Conservation (phyloP, 2,888 invertebrate genomes). For the Agrochola litura region DNA sequence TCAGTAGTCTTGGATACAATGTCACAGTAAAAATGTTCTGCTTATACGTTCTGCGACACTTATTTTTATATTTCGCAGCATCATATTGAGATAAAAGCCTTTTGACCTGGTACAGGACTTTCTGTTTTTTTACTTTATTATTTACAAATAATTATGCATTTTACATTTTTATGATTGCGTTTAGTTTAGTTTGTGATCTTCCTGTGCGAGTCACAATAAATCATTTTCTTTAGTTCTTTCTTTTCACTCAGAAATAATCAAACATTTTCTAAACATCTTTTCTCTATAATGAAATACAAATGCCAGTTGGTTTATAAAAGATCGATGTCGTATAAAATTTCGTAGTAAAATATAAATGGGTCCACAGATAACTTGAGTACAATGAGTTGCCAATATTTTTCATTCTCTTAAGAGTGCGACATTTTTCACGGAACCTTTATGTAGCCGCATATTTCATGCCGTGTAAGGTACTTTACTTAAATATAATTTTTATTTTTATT, state of each 20-base stretch:
- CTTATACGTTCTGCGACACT: too few species aligned
- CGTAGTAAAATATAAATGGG: slow-evolving; percentile 42
- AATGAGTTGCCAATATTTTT: slow-evolving; percentile 57
- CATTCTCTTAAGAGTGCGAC: slow-evolving; percentile 39
- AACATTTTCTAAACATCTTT: background rate
- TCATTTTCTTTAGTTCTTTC: too few species aligned
- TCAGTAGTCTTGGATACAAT: background rate
- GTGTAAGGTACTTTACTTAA: slow-evolving; percentile 2
- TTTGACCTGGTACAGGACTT: too few species aligned
- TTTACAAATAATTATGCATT: too few species aligned
- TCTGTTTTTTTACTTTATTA: too few species aligned
- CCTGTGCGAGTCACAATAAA: too few species aligned
- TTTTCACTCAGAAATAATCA: background rate
- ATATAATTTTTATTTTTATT: slow-evolving; percentile 17
- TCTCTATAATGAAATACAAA: slow-evolving; percentile 6
- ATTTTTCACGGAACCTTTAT: slow-evolving; percentile 52
- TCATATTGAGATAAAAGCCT: too few species aligned
- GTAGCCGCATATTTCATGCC: slow-evolving; percentile 35
- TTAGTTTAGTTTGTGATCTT: too few species aligned
- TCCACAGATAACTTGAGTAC: slow-evolving; percentile 31
- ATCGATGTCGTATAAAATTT: slow-evolving; percentile 19
- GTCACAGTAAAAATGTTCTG: too few species aligned
- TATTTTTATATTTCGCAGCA: too few species aligned
- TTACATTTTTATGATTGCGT: too few species aligned
- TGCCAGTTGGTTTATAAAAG: background rate